phyloP scores from a whole-genome alignment of 2,888 invertebrate genomes.

The Keiferia lycopersicella region DNA sequence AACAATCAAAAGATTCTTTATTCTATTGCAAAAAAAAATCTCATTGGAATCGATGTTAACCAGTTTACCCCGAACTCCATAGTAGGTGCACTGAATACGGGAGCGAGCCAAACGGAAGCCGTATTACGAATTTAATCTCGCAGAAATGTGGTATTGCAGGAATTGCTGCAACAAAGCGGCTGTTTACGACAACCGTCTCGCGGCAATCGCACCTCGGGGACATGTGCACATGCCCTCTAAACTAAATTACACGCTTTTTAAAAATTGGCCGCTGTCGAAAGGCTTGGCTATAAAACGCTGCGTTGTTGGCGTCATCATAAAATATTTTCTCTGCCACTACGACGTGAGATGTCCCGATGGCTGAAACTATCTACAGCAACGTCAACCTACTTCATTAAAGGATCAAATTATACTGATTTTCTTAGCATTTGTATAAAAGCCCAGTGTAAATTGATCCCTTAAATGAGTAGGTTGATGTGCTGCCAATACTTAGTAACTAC shows the following conservation, averaged over 20 bases:
- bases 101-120: conserved; percentile 64
- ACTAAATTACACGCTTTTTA: conserved; percentile 17
- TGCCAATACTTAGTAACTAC: neutral
- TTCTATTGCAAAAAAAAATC: neutral
- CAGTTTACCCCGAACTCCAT: conserved; percentile 35
- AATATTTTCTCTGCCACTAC: neutral
- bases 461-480: neutral
- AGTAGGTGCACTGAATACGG: conserved; percentile 66
- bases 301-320: neutral
- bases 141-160: conserved; percentile 75
- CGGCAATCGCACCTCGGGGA: conserved; percentile 54
- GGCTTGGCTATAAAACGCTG: neutral
- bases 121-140: conserved; percentile 78
- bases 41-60: conserved; percentile 1
- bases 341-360: too few relatives aligned
- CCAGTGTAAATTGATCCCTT: too few relatives aligned
- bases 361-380: too few relatives aligned
- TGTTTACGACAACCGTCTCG: conserved; percentile 68
- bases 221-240: conserved; percentile 35
- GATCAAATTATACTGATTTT: too few relatives aligned
- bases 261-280: conserved; percentile 3
- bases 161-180: conserved; percentile 69
- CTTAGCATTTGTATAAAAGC: too few relatives aligned
- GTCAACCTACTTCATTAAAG: too few relatives aligned
- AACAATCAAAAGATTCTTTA: conserved; percentile 8